Conservation (phyloP, 2,888 invertebrate species). For the Clostera curtula region DNA sequence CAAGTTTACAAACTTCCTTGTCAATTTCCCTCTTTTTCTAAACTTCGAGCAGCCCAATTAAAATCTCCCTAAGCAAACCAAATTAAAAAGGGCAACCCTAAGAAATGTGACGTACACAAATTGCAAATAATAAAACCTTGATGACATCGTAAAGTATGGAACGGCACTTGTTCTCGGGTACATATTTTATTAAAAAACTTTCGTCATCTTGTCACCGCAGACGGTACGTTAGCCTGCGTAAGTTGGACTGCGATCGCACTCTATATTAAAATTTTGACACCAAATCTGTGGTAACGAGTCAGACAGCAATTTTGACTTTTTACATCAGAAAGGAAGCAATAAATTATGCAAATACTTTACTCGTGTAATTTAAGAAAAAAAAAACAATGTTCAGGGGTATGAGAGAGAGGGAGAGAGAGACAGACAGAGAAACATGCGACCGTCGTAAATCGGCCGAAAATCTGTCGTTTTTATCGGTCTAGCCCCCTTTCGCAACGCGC, state of each 20-base stretch:
- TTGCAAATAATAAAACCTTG: slow-evolving; percentile 33
- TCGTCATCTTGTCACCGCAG: slow-evolving; percentile 28
- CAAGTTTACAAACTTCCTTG: too few species aligned
- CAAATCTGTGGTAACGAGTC: slow-evolving; percentile 19
- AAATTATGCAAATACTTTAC: too few species aligned
- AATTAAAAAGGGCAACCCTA: slow-evolving; percentile 8
- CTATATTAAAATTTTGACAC: slow-evolving; percentile 51
- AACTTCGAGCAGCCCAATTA: neutral
- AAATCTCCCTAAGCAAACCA: neutral
- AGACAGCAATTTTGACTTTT: too few species aligned
- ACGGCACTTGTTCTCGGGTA: slow-evolving; percentile 27
- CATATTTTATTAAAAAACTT: slow-evolving; percentile 41
- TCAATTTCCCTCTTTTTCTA: slow-evolving; percentile 13
- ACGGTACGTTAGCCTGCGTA: slow-evolving; percentile 17
- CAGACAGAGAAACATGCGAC: too few species aligned
- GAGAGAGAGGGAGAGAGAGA: too few species aligned
- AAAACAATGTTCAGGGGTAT: too few species aligned
- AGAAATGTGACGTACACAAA: slow-evolving; percentile 26
- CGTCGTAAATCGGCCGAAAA: too few species aligned
- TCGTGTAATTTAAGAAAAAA: too few species aligned
- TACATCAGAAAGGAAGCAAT: too few species aligned
- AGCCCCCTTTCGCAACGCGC: too few species aligned
- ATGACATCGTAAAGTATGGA: slow-evolving; percentile 40
- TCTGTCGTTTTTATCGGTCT: too few species aligned
- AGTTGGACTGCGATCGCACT: slow-evolving; percentile 33